Percentiles rank a stretch among this genome's conserved stretches.
Conservation (phyloP, 2,888 invertebrate genomes). For the Prosapia bicincta region DNA sequence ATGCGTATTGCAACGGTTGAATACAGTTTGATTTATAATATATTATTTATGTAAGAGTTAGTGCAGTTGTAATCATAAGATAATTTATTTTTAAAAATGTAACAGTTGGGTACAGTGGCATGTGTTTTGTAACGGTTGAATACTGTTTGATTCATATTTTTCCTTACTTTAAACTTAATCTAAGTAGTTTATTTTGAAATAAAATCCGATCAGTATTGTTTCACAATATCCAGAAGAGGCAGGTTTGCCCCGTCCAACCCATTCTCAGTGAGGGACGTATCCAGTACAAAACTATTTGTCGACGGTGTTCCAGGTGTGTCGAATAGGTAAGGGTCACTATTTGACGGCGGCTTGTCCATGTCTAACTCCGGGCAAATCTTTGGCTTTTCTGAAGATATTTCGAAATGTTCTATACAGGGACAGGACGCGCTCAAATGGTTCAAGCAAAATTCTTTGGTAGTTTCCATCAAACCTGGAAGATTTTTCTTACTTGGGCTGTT, state of each 20-base stretch:
- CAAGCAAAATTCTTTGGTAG: constrained; percentile 35
- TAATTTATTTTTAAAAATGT: no score
- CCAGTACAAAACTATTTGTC: not conserved
- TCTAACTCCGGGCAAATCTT: not conserved
- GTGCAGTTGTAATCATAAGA: no score
- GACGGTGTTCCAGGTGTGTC: not conserved
- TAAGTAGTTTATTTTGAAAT: no score
- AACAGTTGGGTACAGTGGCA: no score
- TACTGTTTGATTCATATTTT: no score
- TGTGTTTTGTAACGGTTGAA: no score
- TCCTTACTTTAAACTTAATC: no score
- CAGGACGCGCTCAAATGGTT: constrained; percentile 58
- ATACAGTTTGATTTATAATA: no score
- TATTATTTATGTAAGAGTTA: no score
- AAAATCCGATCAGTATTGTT: no score
- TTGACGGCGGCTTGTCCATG: not conserved
- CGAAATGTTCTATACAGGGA: constrained; percentile 63
- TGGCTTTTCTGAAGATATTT: not conserved
- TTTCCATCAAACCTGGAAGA: constrained; percentile 30
- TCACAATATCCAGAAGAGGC: not conserved
- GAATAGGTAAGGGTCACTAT: not conserved
- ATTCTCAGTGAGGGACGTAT: not conserved
- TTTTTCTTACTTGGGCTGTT: constrained; percentile 47
- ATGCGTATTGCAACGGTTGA: no score
- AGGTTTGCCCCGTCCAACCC: not conserved